Evolutionary conservation across 2,888 invertebrate species (phyloP).

Genomic region (Flabesymbios commensalis): DNA sequence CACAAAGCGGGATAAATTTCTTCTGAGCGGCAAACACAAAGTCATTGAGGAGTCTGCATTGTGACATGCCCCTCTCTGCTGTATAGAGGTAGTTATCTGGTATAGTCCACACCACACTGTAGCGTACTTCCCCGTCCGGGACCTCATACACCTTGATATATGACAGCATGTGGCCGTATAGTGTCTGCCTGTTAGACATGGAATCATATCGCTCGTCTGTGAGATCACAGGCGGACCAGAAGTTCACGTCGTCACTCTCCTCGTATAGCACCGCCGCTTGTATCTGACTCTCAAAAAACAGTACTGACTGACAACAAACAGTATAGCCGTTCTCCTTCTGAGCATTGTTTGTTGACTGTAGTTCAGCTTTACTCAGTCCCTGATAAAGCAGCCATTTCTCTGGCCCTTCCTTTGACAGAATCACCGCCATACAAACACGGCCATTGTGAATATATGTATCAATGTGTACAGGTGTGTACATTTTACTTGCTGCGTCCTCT

Average conservation of each 20-base stretch:
- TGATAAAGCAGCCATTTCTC: neutral
- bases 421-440: too few relatives aligned
- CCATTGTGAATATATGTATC: too few relatives aligned
- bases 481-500: too few relatives aligned
- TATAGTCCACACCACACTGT: slow-evolving; percentile 18
- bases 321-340: slow-evolving; percentile 11
- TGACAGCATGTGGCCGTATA: slow-evolving; percentile 21
- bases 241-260: neutral
- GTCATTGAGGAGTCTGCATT: slow-evolving; percentile 19
- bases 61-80: slow-evolving; percentile 22
- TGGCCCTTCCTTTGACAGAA: too few relatives aligned
- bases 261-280: slow-evolving; percentile 12
- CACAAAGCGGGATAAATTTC: slow-evolving; percentile 15
- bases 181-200: slow-evolving; percentile 13
- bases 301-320: slow-evolving; percentile 7
- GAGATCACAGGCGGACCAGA: slow-evolving; percentile 14
- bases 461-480: too few relatives aligned
- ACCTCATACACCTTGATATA: slow-evolving; percentile 17
- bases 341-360: neutral
- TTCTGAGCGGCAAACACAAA: slow-evolving; percentile 16
- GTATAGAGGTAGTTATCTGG: slow-evolving; percentile 22
- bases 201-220: slow-evolving; percentile 7
- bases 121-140: slow-evolving; percentile 4
- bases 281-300: neutral
- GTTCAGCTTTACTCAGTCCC: slow-evolving; percentile 4